phyloP scores from a whole-genome alignment of 2,113 vertebrate species.

The Aramus guarauna region DNA sequence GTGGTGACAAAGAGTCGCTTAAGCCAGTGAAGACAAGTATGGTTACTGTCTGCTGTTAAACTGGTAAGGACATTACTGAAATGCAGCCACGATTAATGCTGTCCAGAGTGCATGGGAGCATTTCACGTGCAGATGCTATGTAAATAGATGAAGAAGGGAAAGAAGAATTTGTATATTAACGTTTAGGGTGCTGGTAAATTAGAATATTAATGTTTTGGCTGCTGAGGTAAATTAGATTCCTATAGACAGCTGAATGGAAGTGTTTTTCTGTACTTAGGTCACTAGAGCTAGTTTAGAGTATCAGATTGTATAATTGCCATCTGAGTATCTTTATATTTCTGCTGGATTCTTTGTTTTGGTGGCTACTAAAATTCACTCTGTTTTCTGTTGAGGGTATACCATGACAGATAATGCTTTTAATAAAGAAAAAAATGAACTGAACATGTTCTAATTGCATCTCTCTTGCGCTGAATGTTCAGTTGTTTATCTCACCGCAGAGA shows the following conservation, averaged over 20 bases:
- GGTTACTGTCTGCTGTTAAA: not conserved
- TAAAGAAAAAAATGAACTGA: not conserved
- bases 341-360: not conserved
- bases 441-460: not conserved
- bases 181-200: not conserved
- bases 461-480: not conserved
- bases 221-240: not conserved
- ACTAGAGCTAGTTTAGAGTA: not conserved
- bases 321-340: not conserved
- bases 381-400: not conserved
- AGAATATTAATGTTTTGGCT: not conserved
- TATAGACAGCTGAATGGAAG: not conserved
- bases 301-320: not conserved
- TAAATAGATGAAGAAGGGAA: not conserved
- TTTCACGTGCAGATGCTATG: not conserved
- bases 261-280: not conserved
- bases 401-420: not conserved
- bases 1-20: too few relatives aligned
- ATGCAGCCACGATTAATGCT: not conserved
- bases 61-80: not conserved
- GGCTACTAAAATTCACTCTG: not conserved
- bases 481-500: not conserved
- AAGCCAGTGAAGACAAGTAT: too few relatives aligned
- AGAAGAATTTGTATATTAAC: not conserved
- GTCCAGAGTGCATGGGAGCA: not conserved